Percentiles rank a stretch among this genome's conserved stretches.
These are phyloP conservation scores for Coenonympha glycerion DNA, from an alignment of 2,888 invertebrate species.

Conservation along the genomic window DNA sequence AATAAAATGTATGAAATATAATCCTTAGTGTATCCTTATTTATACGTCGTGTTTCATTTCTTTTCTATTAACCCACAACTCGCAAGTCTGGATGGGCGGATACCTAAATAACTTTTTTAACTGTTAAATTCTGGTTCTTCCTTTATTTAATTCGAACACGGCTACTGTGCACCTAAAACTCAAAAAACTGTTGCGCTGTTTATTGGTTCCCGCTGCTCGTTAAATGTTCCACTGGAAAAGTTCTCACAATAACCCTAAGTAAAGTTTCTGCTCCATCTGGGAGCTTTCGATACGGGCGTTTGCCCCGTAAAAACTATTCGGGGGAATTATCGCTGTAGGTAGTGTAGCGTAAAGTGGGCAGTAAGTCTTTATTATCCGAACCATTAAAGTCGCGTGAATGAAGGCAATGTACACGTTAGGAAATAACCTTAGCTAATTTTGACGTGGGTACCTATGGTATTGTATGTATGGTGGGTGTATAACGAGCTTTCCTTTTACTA, in stretches of 20 bases:
- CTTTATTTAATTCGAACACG: not conserved
- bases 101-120: no score
- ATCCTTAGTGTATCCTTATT: no score
- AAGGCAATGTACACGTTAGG: conserved; percentile 66
- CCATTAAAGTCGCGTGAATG: conserved; percentile 72
- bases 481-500: not conserved
- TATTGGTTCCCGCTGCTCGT: conserved; percentile 11
- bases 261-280: conserved; percentile 20
- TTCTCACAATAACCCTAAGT: conserved; percentile 17
- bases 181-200: conserved; percentile 5
- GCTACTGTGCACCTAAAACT: not conserved
- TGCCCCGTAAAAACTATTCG: conserved; percentile 55
- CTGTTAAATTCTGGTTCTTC: not conserved
- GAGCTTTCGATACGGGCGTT: conserved; percentile 26
- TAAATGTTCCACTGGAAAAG: conserved; percentile 19
- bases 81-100: no score
- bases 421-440: conserved; percentile 61
- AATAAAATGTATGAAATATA: no score
- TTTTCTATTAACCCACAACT: no score
- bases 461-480: no score
- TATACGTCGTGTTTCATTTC: no score
- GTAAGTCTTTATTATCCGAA: conserved; percentile 74
- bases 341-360: conserved; percentile 68
- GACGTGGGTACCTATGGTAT: conserved; percentile 52
- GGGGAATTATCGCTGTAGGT: conserved; percentile 66